Conservation (phyloP, 1,140 invertebrate genomes). For the Drepana arcuata region DNA sequence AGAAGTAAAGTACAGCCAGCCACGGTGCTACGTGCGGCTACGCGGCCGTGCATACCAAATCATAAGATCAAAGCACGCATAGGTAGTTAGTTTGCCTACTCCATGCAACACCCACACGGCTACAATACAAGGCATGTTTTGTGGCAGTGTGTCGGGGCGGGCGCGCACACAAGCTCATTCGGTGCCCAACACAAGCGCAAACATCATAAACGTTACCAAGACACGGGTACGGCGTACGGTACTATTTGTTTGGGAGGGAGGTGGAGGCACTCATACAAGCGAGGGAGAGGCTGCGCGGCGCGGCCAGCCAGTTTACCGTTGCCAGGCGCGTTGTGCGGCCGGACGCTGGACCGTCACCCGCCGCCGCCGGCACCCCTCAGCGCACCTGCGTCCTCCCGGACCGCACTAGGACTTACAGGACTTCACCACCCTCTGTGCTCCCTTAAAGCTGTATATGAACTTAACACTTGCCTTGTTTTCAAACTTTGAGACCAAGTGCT, state of each 20-base stretch:
- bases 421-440: constrained; percentile 35
- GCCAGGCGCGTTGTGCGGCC: constrained; percentile 67
- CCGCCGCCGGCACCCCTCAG: constrained; percentile 50
- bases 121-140: constrained; percentile 4
- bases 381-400: constrained; percentile 27
- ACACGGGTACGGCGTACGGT: constrained; percentile 64
- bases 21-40: constrained; percentile 55
- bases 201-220: constrained; percentile 65
- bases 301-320: constrained; percentile 67
- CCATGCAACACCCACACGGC: constrained; percentile 53
- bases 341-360: constrained; percentile 56
- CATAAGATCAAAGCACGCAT: constrained; percentile 70
- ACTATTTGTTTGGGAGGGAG: constrained; percentile 68
- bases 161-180: constrained; percentile 37
- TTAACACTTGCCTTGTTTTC: constrained; percentile 33
- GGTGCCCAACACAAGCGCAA: constrained; percentile 55
- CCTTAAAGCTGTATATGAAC: constrained; percentile 36
- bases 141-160: constrained; percentile 5
- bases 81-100: constrained; percentile 59
- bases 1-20: constrained; percentile 64
- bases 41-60: constrained; percentile 68
- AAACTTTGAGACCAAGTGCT: constrained; percentile 55
- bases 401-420: constrained; percentile 24
- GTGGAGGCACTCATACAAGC: constrained; percentile 61
- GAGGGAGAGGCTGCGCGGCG: constrained; percentile 59